Evolutionary conservation across 2,888 invertebrate genomes (phyloP).

Genomic region (Orchestes rusci): DNA sequence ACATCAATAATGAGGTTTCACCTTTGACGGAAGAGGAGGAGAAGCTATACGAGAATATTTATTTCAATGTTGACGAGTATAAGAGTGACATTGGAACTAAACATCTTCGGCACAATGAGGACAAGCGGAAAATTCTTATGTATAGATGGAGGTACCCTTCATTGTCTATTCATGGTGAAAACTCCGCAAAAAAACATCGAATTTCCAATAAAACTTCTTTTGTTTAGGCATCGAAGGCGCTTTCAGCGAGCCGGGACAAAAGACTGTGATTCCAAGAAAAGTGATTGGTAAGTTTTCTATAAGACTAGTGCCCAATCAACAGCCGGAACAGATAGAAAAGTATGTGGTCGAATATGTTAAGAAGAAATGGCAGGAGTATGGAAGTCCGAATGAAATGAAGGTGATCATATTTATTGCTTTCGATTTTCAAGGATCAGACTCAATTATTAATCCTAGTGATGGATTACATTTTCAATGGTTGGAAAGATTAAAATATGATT

Average conservation of each 20-base stretch:
- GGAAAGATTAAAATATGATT: too few relatives aligned
- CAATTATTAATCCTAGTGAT: too few relatives aligned
- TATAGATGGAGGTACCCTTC: constrained; percentile 93
- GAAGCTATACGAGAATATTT: constrained; percentile 70
- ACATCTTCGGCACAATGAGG: constrained; percentile 65
- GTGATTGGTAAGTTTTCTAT: constrained; percentile 97
- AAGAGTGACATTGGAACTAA: constrained; percentile 62
- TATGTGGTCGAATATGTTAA: constrained; percentile 72
- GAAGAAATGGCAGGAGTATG: constrained; percentile 68
- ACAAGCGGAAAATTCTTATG: constrained; percentile 81
- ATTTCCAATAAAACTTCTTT: neutral
- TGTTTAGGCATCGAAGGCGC: constrained; percentile 63
- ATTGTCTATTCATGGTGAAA: constrained; percentile 78
- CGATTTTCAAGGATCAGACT: too few relatives aligned
- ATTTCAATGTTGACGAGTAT: constrained; percentile 78
- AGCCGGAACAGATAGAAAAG: constrained; percentile 73
- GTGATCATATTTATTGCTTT: too few relatives aligned
- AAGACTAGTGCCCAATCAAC: constrained; percentile 91
- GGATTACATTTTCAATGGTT: too few relatives aligned
- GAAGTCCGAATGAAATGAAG: constrained; percentile 81
- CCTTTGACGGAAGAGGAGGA: constrained; percentile 63
- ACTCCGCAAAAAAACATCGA: constrained; percentile 41
- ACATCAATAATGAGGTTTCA: constrained; percentile 75
- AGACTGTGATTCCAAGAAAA: constrained; percentile 91
- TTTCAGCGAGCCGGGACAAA: constrained; percentile 86